Percentiles rank a stretch among this genome's conserved stretches.
Evolutionary conservation across 2,888 invertebrate species (phyloP).

Genomic region (Eristalinus sepulchralis): DNA sequence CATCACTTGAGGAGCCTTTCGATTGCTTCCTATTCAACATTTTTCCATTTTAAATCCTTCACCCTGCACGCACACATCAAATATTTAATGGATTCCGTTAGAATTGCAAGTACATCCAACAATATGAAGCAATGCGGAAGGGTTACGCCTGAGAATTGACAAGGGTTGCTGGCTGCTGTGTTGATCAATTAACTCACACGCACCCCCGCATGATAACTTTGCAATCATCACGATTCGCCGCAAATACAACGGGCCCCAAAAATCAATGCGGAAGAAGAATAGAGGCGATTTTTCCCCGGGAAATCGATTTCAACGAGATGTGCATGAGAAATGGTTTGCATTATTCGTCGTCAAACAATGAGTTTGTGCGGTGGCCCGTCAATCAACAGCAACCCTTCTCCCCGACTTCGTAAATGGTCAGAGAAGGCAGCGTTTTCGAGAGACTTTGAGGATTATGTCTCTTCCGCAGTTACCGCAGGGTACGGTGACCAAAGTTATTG

Average conservation of each 20-base stretch:
- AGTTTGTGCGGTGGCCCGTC: constrained; percentile 53
- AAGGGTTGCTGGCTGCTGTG: constrained; percentile 49
- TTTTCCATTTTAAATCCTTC: background rate
- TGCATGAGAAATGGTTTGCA: constrained; percentile 56
- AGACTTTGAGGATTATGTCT: constrained; percentile 44
- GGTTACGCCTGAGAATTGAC: constrained; percentile 67
- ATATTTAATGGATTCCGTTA: constrained; percentile 68
- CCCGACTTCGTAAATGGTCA: background rate
- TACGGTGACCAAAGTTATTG: constrained; percentile 30
- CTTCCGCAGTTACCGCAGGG: background rate
- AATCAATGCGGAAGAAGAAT: constrained; percentile 65
- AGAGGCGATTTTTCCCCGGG: constrained; percentile 48
- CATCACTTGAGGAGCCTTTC: constrained; percentile 55
- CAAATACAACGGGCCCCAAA: constrained; percentile 16
- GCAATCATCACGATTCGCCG: constrained; percentile 25
- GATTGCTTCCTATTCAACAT: constrained; percentile 59
- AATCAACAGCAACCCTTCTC: constrained; percentile 53
- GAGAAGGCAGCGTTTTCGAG: background rate
- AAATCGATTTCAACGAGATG: constrained; percentile 56
- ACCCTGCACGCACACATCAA: constrained; percentile 33
- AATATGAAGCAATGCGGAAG: constrained; percentile 74
- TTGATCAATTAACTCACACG: constrained; percentile 65
- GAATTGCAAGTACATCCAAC: constrained; percentile 63
- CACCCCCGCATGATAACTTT: constrained; percentile 68
- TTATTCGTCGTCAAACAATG: constrained; percentile 59